Base-by-base conservation (phyloP, 2,888 invertebrate species). In the Elgonia sp. region DNA sequence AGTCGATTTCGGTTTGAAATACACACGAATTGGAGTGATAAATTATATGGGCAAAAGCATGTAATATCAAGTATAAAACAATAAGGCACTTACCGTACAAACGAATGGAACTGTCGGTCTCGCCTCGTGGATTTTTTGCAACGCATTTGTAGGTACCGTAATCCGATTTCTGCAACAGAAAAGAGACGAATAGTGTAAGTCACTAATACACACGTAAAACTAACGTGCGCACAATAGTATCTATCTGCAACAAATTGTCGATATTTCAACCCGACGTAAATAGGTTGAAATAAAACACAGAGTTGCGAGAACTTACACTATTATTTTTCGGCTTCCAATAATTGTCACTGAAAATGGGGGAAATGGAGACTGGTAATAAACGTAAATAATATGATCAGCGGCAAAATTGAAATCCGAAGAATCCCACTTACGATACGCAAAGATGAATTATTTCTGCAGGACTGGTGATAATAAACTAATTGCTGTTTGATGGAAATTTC, bases 41-140 rank as follows among this genome's bases (percentile, higher is more conserved):
- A 62, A 70, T 81, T 53, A 57, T 76, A 50, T 50, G 39, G 57
- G n/a, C 37, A 63, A 40, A 67, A 9, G 65, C 10, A 57, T 29
- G 60, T 80, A 85, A 70, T 69, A 83, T 39, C 40, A 60, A 63
- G 65, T 62, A 69, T 50, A 60, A 40, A 67, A 83, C 53, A 65
- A 81, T 86, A 63, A 86, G 77, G 69, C 91, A 96, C 98, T 97
- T 96, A 98, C 98, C 97, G 95, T 98, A 98, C 89, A 98, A 96
- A 91, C 97, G 96, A 94, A 98, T 98, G 89, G 97, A 97, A 90
- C 98, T 98, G 95, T 98, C 98, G 69, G 98, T 98, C 94, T 98
- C 98, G 89, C 98, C 98, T 90, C 98, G 96, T 83, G 98, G 98
- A 95, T 98, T 98, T 95, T 98, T 98, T 87, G 98, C 97, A 37